phyloP scores from a whole-genome alignment of 2,888 invertebrate genomes.

The Spialia ferax region DNA sequence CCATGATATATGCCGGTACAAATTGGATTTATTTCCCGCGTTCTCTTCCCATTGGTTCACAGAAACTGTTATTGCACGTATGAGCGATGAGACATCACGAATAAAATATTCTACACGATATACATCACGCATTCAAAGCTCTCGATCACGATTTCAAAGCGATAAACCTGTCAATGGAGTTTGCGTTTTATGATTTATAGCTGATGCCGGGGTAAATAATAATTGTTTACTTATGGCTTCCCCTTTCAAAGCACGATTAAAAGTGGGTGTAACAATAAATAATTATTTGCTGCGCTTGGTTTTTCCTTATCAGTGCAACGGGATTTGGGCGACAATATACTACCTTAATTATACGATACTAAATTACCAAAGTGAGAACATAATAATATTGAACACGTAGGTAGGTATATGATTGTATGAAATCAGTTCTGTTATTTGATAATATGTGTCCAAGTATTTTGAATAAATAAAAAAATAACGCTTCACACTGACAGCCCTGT shows the following conservation, averaged over 20 bases:
- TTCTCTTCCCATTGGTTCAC: conserved; percentile 73
- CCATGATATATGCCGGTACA: conserved; percentile 82
- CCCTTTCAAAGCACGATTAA: conserved; percentile 15
- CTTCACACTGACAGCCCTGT: too few relatives aligned
- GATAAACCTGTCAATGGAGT: conserved; percentile 58
- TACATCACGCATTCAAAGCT: conserved; percentile 66
- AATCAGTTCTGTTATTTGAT: too few relatives aligned
- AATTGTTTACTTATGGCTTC: conserved; percentile 34
- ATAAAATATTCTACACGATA: conserved; percentile 74
- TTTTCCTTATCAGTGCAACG: not conserved
- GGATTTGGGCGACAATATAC: not conserved
- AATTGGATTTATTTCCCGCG: conserved; percentile 83
- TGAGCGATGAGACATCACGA: conserved; percentile 80
- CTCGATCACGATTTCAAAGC: conserved; percentile 63
- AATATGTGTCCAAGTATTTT: too few relatives aligned
- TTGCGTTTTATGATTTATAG: conserved; percentile 52
- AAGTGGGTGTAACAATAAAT: conserved; percentile 6
- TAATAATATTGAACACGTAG: too few relatives aligned
- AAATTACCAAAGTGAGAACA: too few relatives aligned
- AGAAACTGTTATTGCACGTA: conserved; percentile 80
- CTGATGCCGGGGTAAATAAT: conserved; percentile 34
- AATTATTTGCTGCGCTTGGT: not conserved
- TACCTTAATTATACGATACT: too few relatives aligned
- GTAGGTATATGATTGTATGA: too few relatives aligned
- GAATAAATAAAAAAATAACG: too few relatives aligned